Percentiles rank a stretch among this genome's conserved stretches.
These are phyloP conservation scores for Lycaena phlaeas DNA, from an alignment of 2,888 invertebrate genomes.

Conservation along the genomic window DNA sequence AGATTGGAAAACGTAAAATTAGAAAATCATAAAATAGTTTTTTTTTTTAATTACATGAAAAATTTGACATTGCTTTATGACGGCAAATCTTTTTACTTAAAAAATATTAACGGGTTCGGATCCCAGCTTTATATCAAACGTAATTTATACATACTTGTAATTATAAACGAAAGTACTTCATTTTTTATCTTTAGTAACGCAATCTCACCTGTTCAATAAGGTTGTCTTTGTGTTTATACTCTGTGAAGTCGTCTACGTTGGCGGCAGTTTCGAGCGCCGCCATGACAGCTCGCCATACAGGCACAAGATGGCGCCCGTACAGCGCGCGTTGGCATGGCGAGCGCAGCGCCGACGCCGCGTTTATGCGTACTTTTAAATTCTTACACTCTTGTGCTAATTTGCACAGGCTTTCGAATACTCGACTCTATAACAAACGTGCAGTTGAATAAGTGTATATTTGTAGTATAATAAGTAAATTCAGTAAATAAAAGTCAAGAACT, in stretches of 20 bases:
- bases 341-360: conserved; percentile 84
- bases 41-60: too few species aligned
- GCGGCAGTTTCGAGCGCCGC: conserved; percentile 84
- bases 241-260: conserved; percentile 84
- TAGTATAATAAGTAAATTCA: too few species aligned
- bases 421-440: conserved; percentile 47
- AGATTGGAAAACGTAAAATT: too few species aligned
- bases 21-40: too few species aligned
- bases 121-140: too few species aligned
- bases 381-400: conserved; percentile 79
- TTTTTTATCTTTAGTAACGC: background rate
- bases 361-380: conserved; percentile 93
- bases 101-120: too few species aligned
- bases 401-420: conserved; percentile 77
- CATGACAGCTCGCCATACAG: conserved; percentile 81
- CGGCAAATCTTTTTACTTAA: too few species aligned
- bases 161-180: too few species aligned
- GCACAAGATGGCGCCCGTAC: conserved; percentile 75
- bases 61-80: too few species aligned
- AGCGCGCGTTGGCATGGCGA: conserved; percentile 72
- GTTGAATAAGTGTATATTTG: too few species aligned
- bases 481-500: too few species aligned
- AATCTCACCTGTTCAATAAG: conserved; percentile 83
- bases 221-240: conserved; percentile 88
- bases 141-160: too few species aligned